Percentiles rank a stretch among this genome's conserved stretches.
Conservation (phyloP, 2,113 vertebrate genomes). For the Salvelinus namaycush region DNA sequence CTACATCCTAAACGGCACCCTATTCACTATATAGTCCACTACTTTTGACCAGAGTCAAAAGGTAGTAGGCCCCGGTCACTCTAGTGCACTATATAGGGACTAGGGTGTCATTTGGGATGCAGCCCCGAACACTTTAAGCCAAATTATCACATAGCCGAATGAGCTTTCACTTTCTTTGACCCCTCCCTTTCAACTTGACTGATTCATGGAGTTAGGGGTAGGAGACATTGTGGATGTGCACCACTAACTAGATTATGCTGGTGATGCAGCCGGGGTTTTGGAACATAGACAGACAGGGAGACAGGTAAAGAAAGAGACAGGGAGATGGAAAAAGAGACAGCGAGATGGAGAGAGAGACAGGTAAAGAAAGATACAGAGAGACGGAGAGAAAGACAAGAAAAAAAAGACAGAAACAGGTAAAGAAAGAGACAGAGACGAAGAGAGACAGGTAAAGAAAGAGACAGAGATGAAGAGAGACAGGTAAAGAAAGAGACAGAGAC, state of each 20-base stretch:
- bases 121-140: neutral
- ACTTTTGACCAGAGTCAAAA: too few relatives aligned
- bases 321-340: too few relatives aligned
- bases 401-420: too few relatives aligned
- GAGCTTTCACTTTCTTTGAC: constrained; percentile 21
- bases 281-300: too few relatives aligned
- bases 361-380: too few relatives aligned
- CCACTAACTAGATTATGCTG: constrained; percentile 38
- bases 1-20: neutral
- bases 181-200: constrained; percentile 8
- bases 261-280: constrained; percentile 29
- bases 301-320: too few relatives aligned
- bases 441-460: too few relatives aligned
- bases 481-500: too few relatives aligned
- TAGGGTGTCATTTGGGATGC: too few relatives aligned
- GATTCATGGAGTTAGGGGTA: constrained; percentile 29
- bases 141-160: constrained; percentile 13
- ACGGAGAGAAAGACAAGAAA: neutral
- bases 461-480: too few relatives aligned
- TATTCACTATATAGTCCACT: too few relatives aligned
- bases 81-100: constrained; percentile 31
- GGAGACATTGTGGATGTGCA: constrained; percentile 27
- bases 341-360: too few relatives aligned
- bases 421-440: neutral
- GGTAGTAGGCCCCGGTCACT: constrained; percentile 7